Evolutionary conservation across 2,888 invertebrate genomes (phyloP), one percentile per base, ranked within the genome.

Genomic region (Agrotis puta): DNA sequence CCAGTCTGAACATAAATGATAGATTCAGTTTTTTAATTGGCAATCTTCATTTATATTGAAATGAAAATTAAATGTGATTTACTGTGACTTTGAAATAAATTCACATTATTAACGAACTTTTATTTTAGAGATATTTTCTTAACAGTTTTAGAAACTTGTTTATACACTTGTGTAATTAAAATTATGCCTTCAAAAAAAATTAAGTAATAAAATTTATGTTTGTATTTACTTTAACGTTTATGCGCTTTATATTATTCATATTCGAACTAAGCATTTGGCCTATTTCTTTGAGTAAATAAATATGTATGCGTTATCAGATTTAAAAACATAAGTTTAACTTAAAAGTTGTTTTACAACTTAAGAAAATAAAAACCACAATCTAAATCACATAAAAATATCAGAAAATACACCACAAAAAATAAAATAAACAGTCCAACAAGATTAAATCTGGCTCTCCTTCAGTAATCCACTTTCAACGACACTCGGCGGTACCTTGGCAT

Each of bases 371-470:
- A 47, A 13, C 1, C 4, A 45, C 9, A 6, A 27, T 13, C 24
- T 13, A 33, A 54, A 50, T 22, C 22, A 1, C 6, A 50, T 6
- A 11, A 51, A 20, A 51, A 53, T 16, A 27, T 22, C 47, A 22
- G 9, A 51, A 69, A 45, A 77, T 50, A 53, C n/a, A 18, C 27
- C 9, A 11, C 20, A 48, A 33, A 0, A 74, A 61, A 77, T 50
- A 68, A 79, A 64, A 82, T 59, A 64, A 64, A 78, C 24, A 57
- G 54, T 56, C n/a, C 22, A 48, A 69, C 33, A 33, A 81, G 24
- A 79, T 69, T 20, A 64, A 63, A 82, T 79, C 83, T 73, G 45
- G 59, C 65, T 66, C 53, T 51, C n/a, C 57, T 80, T 70, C 54
- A 43, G 73, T 54, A 82, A 72, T 79, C 48, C 67, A 58, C 47